Conservation (phyloP, 2,113 vertebrate species). For the Hippopotamus amphibius region DNA sequence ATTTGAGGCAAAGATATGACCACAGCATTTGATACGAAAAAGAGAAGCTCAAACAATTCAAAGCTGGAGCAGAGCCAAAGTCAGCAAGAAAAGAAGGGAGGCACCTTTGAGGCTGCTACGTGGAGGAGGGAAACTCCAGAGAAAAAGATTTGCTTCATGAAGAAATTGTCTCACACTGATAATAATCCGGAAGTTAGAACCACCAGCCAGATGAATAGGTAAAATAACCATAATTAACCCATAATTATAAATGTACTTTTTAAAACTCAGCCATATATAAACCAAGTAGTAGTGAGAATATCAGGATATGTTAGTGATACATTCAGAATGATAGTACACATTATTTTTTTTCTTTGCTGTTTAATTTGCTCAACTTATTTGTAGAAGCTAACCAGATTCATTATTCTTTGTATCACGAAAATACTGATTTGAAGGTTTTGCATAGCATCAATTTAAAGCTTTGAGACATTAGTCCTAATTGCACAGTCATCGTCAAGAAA, state of each 20-base stretch:
- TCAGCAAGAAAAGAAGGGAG: neutral
- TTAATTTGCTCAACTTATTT: slow-evolving; percentile 57
- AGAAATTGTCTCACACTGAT: neutral
- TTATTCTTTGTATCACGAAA: neutral
- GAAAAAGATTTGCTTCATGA: slow-evolving; percentile 5
- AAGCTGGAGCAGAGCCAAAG: neutral
- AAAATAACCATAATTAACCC: neutral
- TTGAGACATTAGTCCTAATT: neutral
- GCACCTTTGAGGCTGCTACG: neutral
- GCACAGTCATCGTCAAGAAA: slow-evolving; percentile 28
- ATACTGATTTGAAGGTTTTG: neutral
- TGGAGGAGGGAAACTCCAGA: neutral
- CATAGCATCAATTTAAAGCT: slow-evolving; percentile 19
- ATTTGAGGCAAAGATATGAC: slow-evolving; percentile 1
- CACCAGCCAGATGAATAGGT: neutral
- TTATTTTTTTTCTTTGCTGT: neutral
- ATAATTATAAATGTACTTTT: neutral
- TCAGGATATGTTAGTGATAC: neutral
- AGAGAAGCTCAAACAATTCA: neutral
- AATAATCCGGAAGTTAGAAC: neutral
- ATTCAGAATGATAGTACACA: neutral
- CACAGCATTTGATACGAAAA: neutral
- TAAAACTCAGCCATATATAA: neutral
- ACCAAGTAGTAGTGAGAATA: neutral
- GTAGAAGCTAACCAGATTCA: neutral